These are phyloP conservation scores for Enhydra lutris DNA, from an alignment of 2,113 vertebrate species.

Conservation along the genomic window DNA sequence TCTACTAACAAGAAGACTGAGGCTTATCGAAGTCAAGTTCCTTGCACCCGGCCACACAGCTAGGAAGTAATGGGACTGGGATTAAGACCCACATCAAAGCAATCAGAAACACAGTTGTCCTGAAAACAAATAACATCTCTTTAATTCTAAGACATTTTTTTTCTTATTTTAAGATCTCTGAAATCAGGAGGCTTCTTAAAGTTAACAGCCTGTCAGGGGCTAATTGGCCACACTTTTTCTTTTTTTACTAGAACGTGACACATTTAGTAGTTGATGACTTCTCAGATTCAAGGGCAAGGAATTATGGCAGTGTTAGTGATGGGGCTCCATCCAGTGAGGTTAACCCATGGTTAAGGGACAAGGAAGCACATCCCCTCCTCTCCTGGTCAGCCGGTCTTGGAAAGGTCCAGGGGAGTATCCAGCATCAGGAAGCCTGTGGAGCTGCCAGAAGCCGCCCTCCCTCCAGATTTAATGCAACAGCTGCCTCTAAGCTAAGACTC, in stretches of 20 bases:
- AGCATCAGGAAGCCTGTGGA: not conserved
- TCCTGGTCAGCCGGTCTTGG: not conserved
- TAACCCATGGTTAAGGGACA: not conserved
- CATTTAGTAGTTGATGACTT: not conserved
- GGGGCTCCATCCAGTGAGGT: not conserved
- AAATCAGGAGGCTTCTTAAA: not conserved
- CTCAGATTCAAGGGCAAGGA: not conserved
- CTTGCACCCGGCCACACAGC: not conserved
- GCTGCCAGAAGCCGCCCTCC: not conserved
- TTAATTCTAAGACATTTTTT: not conserved
- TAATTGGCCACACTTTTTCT: not conserved
- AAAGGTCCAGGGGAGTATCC: not conserved
- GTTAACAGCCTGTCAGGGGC: not conserved
- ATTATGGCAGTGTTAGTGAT: not conserved
- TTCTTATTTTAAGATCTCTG: not conserved
- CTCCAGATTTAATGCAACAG: conserved; percentile 2
- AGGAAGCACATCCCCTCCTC: not conserved
- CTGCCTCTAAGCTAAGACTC: not conserved
- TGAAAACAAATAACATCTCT: not conserved
- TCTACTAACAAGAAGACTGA: not conserved
- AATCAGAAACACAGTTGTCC: not conserved
- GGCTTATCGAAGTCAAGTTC: not conserved
- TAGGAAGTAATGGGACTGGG: not conserved
- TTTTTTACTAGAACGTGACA: not conserved
- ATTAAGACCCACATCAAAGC: not conserved